These are phyloP conservation scores for Polyommatus icarus DNA, from an alignment of 2,888 invertebrate genomes.

Conservation along the genomic window DNA sequence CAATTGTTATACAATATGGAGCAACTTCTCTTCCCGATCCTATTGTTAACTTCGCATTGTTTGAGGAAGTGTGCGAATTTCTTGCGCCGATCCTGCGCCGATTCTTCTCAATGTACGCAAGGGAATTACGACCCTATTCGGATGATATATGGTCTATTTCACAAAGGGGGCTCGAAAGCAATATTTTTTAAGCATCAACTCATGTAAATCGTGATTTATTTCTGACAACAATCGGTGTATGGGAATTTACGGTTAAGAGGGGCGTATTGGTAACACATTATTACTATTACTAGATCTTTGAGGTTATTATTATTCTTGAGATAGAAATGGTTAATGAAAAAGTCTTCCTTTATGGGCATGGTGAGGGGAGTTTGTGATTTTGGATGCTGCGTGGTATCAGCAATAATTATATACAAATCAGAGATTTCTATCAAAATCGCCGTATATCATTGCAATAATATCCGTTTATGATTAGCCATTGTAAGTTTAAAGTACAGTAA, in stretches of 20 bases:
- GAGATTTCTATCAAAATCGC: no score
- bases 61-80: constrained; percentile 71
- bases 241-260: constrained; percentile 72
- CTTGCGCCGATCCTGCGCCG: constrained; percentile 52
- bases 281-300: constrained; percentile 40
- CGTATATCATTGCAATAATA: no score
- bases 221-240: constrained; percentile 73
- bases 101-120: constrained; percentile 52
- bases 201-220: constrained; percentile 74
- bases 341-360: not conserved
- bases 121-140: constrained; percentile 38
- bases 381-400: not conserved
- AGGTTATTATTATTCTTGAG: constrained; percentile 4
- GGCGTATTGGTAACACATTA: constrained; percentile 49
- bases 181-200: constrained; percentile 37
- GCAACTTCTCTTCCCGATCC: constrained; percentile 49
- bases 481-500: no score
- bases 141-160: constrained; percentile 39
- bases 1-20: constrained; percentile 71
- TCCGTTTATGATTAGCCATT: no score
- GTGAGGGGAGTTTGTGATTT: not conserved
- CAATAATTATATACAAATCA: not conserved
- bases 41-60: constrained; percentile 59
- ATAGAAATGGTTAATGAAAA: not conserved
- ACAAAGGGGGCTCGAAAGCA: constrained; percentile 32